Evolutionary conservation across 1,140 invertebrate genomes (phyloP).

Genomic region (Pseudomyrmex flavicornis): DNA sequence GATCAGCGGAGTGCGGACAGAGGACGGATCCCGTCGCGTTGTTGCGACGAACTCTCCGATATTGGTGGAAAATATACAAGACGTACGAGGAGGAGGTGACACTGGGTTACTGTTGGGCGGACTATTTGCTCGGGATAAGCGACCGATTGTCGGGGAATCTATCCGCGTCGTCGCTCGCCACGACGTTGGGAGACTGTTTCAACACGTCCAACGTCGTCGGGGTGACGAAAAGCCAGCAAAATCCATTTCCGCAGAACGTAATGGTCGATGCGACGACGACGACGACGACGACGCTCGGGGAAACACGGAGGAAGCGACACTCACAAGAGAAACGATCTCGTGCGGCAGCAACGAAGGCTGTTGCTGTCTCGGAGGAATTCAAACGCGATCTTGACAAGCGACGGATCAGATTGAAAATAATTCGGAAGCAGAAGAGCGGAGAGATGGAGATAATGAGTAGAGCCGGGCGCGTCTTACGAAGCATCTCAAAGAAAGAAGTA

Average conservation of each 20-base stretch:
- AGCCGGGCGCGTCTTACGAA: not conserved
- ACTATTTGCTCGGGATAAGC: constrained; percentile 59
- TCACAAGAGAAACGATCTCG: not conserved
- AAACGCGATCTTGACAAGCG: not conserved
- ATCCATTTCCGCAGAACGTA: constrained; percentile 19
- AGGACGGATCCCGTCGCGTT: constrained; percentile 23
- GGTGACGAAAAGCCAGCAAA: constrained; percentile 6
- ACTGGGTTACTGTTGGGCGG: constrained; percentile 70
- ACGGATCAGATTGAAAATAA: not conserved
- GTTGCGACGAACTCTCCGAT: constrained; percentile 57
- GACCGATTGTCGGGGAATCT: constrained; percentile 3
- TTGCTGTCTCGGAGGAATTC: no score
- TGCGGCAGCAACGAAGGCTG: not conserved
- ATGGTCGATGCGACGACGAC: not conserved
- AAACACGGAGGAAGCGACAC: not conserved
- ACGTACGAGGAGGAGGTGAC: constrained; percentile 66
- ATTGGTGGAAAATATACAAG: constrained; percentile 66
- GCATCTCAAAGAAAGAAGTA: not conserved
- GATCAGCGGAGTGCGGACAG: constrained; percentile 13
- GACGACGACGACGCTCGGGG: not conserved
- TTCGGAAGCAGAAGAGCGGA: not conserved
- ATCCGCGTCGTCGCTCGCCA: not conserved
- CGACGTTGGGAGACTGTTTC: not conserved
- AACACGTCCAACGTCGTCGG: not conserved
- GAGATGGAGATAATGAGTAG: not conserved